Evolutionary conservation across 1,140 invertebrate species (phyloP).

Genomic region (Vollenhovia emeryi): DNA sequence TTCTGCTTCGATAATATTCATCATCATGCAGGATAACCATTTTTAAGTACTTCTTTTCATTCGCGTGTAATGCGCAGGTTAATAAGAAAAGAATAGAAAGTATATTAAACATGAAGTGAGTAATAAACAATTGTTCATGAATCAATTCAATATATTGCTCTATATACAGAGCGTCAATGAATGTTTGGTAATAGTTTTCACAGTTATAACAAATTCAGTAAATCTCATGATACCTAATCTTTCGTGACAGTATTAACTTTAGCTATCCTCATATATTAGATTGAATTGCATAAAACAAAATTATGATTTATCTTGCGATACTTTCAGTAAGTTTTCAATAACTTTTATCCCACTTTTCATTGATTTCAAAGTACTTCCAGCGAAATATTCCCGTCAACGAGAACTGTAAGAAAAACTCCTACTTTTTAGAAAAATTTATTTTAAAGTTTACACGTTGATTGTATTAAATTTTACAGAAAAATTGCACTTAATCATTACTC

Average conservation of each 20-base stretch:
- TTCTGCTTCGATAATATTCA: slow-evolving; percentile 78
- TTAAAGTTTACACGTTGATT: neutral
- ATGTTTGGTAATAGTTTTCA: too few relatives aligned
- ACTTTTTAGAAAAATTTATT: neutral
- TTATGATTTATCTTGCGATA: too few relatives aligned
- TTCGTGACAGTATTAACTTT: too few relatives aligned
- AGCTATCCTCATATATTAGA: too few relatives aligned
- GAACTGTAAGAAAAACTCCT: neutral
- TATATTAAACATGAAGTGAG: slow-evolving; percentile 1
- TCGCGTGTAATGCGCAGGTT: neutral
- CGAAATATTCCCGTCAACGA: neutral
- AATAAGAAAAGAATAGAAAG: neutral
- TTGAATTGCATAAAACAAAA: too few relatives aligned
- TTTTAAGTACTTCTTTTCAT: neutral
- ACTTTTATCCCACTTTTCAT: too few relatives aligned
- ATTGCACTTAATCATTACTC: neutral
- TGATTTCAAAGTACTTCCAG: too few relatives aligned
- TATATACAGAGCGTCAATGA: too few relatives aligned
- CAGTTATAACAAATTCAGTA: too few relatives aligned
- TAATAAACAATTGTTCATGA: neutral
- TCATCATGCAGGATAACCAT: slow-evolving; percentile 80
- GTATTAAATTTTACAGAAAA: slow-evolving; percentile 1
- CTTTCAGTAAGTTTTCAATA: too few relatives aligned
- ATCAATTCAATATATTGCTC: neutral
- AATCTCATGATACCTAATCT: too few relatives aligned